Evolutionary conservation across 2,888 invertebrate genomes (phyloP).

Genomic region (Drosophila quinaria): DNA sequence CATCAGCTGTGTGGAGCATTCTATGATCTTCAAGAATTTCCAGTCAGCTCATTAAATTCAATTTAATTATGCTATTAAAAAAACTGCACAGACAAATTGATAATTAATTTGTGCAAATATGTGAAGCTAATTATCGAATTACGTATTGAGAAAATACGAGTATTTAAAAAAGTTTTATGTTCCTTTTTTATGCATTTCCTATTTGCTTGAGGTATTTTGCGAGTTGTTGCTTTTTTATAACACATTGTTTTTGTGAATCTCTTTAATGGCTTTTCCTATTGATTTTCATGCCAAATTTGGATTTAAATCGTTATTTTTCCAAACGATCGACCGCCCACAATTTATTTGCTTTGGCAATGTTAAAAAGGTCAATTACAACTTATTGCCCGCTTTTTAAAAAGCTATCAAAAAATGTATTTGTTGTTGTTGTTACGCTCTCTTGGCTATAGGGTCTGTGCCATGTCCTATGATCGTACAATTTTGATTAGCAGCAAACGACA

Average conservation of each 20-base stretch:
- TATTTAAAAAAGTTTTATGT: constrained; percentile 20
- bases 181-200: constrained; percentile 21
- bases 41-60: constrained; percentile 44
- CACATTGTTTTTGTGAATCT: constrained; percentile 10
- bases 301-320: constrained; percentile 35
- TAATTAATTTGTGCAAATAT: constrained; percentile 62
- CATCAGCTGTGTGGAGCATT: constrained; percentile 20
- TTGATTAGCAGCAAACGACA: constrained; percentile 73
- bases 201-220: constrained; percentile 29
- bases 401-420: constrained; percentile 49
- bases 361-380: constrained; percentile 78
- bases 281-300: constrained; percentile 44
- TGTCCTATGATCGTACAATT: constrained; percentile 78
- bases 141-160: constrained; percentile 34
- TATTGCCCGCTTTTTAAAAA: constrained; percentile 67
- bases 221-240: constrained; percentile 12
- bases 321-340: constrained; percentile 67
- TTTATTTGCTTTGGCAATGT: constrained; percentile 52
- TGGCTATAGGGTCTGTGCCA: constrained; percentile 43
- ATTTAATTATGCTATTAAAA: constrained; percentile 48
- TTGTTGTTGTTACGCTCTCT: constrained; percentile 66
- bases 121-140: constrained; percentile 37
- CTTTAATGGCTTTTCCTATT: constrained; percentile 47
- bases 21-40: constrained; percentile 1
- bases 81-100: constrained; percentile 36